phyloP scores from a whole-genome alignment of 2,888 invertebrate genomes.

The Phrixothrix hirtus region DNA sequence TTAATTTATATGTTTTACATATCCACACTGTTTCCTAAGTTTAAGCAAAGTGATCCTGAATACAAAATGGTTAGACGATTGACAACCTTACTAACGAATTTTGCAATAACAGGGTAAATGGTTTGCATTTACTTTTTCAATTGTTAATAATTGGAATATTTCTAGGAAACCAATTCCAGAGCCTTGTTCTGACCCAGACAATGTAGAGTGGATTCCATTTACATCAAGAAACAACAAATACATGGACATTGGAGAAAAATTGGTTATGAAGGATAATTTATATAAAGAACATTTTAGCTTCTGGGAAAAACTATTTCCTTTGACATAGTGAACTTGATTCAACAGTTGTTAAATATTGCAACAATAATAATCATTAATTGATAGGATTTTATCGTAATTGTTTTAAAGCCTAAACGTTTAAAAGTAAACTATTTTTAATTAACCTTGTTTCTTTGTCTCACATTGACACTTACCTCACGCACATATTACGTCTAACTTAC shows the following conservation, averaged over 20 bases:
- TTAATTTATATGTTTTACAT: slow-evolving; percentile 45
- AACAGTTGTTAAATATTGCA: too few species aligned
- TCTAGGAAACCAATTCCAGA: slow-evolving; percentile 58
- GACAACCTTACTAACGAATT: slow-evolving; percentile 54
- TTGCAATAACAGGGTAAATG: slow-evolving; percentile 51
- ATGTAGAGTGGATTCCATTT: slow-evolving; percentile 1
- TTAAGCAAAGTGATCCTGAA: slow-evolving; percentile 48
- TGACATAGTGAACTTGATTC: too few species aligned
- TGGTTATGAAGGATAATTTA: slow-evolving; percentile 5
- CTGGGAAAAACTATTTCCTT: slow-evolving; percentile 8
- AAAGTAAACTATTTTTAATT: too few species aligned
- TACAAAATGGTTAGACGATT: slow-evolving; percentile 48
- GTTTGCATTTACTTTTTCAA: too few species aligned
- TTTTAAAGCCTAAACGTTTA: too few species aligned
- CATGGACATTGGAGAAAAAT: slow-evolving; percentile 7
- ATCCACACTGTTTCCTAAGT: slow-evolving; percentile 39
- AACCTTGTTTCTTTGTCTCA: too few species aligned
- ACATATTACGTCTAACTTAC: too few species aligned
- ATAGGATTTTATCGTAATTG: too few species aligned
- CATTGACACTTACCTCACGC: too few species aligned
- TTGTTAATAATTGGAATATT: too few species aligned
- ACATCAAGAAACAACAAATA: slow-evolving; percentile 4
- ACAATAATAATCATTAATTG: too few species aligned
- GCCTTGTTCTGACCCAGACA: not conserved
- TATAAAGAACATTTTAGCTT: slow-evolving; percentile 4